Base-by-base conservation (phyloP, 2,113 vertebrate species). In the Amazona guildingii region DNA sequence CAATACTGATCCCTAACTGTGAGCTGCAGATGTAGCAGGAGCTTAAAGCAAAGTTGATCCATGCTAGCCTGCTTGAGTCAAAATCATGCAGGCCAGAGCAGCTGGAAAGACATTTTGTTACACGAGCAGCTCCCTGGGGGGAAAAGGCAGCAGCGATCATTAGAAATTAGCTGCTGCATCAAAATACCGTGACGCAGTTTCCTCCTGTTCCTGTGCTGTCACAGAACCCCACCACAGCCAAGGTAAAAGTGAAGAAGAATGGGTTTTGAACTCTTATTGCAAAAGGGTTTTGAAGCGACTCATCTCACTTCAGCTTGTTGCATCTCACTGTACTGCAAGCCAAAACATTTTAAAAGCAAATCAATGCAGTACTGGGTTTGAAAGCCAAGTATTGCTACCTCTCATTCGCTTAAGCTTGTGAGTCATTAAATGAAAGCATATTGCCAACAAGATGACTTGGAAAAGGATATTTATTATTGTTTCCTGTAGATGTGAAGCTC, bases 1-100 rank as follows among this genome's bases (percentile, higher is more conserved):
- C 12, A 0, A 2, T 14, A 84, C 1, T 0, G 0, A 78, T 43
- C 23, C 51, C 68, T 35, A 86, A 46, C 37, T 92, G 59, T 9
- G 21, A 35, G 43, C 28, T 77, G 29, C 31, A 86, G 85, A 80
- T 0, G 3, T 6, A 82, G 63, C 44, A 83, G 67, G 63, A 61
- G 21, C 21, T 68, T 49, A 46, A 84, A 44, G 68, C 61, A 80
- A 83, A 88, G n/a, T 31, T 59, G 55, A 69, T 37, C 68, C 62
- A 55, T 61, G 51, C 51, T 29, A 82, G 69, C 15, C 81, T 52
- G 35, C 28, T 24, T n/a, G 21, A 51, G 48, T 46, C 44, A 92
- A 52, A 74, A 82, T 61, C 52, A 67, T 0, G 0, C 31, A 67
- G 43, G 37, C 19, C 61, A 63, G 51, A 49, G 74, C 61, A 95